Base-by-base conservation (phyloP, 2,888 invertebrate species). In the Nymphalis urticae region DNA sequence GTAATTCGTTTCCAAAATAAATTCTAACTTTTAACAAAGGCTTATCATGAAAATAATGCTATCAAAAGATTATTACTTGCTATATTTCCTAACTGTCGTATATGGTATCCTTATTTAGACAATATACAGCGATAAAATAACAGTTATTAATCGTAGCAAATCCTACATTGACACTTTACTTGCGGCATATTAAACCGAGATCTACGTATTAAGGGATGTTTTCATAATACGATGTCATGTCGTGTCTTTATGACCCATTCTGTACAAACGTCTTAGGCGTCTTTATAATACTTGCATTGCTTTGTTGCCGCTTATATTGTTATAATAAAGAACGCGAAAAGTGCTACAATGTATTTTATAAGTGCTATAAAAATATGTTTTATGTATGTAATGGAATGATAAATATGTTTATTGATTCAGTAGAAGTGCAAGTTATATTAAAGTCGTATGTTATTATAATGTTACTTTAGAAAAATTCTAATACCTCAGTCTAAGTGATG, bases 221-320 rank as follows among this genome's bases (percentile, higher is more conserved):
- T 53, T 66, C 51, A 66, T 66, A 60, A 64, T 42, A 68, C 53
- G 59, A 63, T 50, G 63, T 47, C 68, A 63, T 68, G 63, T 64
- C 53, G 68, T 32, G 51, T 63, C 27, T 68, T 68, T 68, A 68
- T 36, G 51, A 48, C 51, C 60, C 59, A 68, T 53, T 60, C 62
- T 19, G 24, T 32, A 64, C 19, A 48, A 48, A 63, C 63, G 53
- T 60, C 63, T 60, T 65, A 65, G 24, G 42, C 50, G 53, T 53
- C 42, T 65, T 65, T 65, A 65, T 65, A 51, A 65, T 48, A 42
- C 59, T 65, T 50, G 32, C 64, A 64, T 16, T 24, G 53, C 53
- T 27, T 53, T 53, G 53, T 53, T 24, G 53, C 2, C 53, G 53
- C 24, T 53, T 24, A 53, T 53, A 53, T 53, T 53, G 53, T 16